phyloP scores from a whole-genome alignment of 2,797 vertebrate genomes.

The Pterois miles region DNA sequence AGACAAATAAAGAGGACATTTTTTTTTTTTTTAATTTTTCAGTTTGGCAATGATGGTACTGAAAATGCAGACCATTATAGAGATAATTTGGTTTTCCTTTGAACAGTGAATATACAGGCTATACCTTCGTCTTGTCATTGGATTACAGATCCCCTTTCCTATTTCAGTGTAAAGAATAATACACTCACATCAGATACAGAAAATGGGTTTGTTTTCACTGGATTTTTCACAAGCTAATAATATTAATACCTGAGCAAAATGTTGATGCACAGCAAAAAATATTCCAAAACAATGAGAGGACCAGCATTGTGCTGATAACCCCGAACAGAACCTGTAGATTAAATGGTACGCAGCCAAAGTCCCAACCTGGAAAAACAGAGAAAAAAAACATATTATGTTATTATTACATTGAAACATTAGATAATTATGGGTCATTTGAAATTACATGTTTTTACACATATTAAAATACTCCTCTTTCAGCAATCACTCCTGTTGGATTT shows the following conservation, averaged over 20 bases:
- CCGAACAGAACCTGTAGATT: accelerated
- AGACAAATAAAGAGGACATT: conserved; percentile 25
- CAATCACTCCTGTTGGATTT: neutral
- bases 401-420: too few relatives aligned
- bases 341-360: accelerated
- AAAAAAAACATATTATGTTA: neutral
- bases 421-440: neutral
- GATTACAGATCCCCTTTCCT: conserved; percentile 54
- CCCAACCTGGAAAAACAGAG: neutral
- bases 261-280: conserved; percentile 64
- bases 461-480: neutral
- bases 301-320: conserved; percentile 23
- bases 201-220: neutral
- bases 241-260: conserved; percentile 67
- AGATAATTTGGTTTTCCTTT: too few relatives aligned
- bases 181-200: neutral
- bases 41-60: neutral
- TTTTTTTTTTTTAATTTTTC: neutral
- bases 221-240: neutral
- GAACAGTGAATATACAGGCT: neutral
- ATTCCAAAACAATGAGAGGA: conserved; percentile 68
- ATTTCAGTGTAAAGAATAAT: conserved; percentile 24
- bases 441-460: neutral
- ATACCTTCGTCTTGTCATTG: conserved; percentile 60
- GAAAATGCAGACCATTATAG: neutral